Conservation (phyloP, 64 coral and sea anemone species). For the Porites australiensis region DNA sequence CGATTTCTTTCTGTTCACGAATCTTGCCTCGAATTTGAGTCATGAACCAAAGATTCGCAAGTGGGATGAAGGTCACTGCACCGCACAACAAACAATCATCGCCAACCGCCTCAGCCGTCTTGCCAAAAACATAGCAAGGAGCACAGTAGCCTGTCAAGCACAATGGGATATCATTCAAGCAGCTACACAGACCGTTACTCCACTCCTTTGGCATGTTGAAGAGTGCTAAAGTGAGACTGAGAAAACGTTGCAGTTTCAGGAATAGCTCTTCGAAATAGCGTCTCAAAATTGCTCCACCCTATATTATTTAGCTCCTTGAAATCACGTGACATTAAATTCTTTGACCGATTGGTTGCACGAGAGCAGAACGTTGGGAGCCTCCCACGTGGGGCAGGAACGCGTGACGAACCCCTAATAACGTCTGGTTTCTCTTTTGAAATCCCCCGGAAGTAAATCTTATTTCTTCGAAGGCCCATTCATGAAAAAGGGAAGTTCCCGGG, state of each 20-base stretch:
- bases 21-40: slow-evolving; percentile 82
- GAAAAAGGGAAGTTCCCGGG: too few species aligned
- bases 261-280: background rate
- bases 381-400: too few species aligned
- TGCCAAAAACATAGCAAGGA: slow-evolving; percentile 92
- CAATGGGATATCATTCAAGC: slow-evolving; percentile 77
- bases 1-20: slow-evolving; percentile 85
- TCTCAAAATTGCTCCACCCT: background rate
- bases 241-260: background rate
- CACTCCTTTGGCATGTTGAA: slow-evolving; percentile 8
- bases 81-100: slow-evolving; percentile 96
- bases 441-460: too few species aligned
- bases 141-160: slow-evolving; percentile 71
- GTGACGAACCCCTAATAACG: too few species aligned
- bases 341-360: too few species aligned
- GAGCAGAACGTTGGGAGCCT: too few species aligned
- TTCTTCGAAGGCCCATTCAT: too few species aligned
- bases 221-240: too few species aligned
- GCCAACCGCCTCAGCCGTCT: slow-evolving; percentile 87
- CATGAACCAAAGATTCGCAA: slow-evolving; percentile 74
- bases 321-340: background rate
- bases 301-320: background rate
- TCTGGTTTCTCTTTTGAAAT: too few species aligned
- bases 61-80: slow-evolving; percentile 59
- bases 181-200: slow-evolving; percentile 57